Percentiles rank a stretch among this genome's conserved stretches.
Evolutionary conservation across 2,888 invertebrate genomes (phyloP).

Genomic region (Chaetogeoica ovagalla): DNA sequence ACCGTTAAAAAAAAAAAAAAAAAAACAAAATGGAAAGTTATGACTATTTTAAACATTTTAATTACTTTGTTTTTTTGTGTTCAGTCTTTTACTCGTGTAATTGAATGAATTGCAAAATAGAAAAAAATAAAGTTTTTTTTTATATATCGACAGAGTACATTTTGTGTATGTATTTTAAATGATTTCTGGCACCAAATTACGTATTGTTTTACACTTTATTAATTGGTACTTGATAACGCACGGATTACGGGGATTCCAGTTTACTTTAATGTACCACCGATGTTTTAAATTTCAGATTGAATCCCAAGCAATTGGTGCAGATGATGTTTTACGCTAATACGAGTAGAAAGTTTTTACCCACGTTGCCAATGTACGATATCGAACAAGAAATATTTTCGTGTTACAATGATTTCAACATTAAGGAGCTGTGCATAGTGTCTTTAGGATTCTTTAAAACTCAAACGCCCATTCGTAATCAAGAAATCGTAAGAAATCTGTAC

Average conservation of each 20-base stretch:
- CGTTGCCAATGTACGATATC: conserved; percentile 46
- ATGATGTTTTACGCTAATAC: conserved; percentile 53
- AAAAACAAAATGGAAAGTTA: too few species aligned
- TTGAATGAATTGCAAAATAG: too few species aligned
- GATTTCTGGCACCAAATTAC: not conserved
- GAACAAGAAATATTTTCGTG: conserved; percentile 46
- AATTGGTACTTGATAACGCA: not conserved
- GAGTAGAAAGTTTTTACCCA: conserved; percentile 48
- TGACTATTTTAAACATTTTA: too few species aligned
- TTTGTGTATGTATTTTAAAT: too few species aligned
- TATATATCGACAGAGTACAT: too few species aligned
- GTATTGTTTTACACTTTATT: not conserved
- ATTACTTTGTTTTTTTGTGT: too few species aligned
- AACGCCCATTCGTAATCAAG: conserved; percentile 40
- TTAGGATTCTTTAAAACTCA: conserved; percentile 55
- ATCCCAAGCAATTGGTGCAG: conserved; percentile 58
- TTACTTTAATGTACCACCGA: not conserved
- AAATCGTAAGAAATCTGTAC: conserved; percentile 40
- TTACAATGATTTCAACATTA: conserved; percentile 48
- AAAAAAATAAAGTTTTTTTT: too few species aligned
- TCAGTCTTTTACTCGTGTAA: too few species aligned
- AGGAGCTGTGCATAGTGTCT: conserved; percentile 52
- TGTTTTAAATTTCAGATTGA: conserved; percentile 55
- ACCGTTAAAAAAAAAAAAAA: too few species aligned
- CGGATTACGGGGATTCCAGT: too few species aligned